Evolutionary conservation across 35 echinoderm and acorn worm genomes (phyloP).

Genomic region (Hemicentrotus pulcherrimus): DNA sequence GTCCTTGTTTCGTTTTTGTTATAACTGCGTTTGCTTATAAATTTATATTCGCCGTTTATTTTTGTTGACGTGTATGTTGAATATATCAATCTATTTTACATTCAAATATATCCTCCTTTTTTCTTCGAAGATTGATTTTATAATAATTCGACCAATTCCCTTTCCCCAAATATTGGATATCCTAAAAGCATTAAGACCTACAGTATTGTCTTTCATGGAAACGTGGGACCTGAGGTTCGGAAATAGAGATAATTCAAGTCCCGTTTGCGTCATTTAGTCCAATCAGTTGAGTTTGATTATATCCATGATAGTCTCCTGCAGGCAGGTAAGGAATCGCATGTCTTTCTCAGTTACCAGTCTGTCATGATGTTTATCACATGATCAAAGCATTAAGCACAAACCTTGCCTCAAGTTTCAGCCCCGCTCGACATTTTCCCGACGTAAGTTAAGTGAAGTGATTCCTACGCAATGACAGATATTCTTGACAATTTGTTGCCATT

Average conservation of each 20-base stretch:
- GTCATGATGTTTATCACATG: slow-evolving; percentile 4
- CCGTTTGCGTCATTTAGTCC: neutral
- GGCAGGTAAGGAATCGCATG: neutral
- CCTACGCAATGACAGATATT: neutral
- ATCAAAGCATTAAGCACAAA: slow-evolving; percentile 12
- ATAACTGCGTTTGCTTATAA: too few relatives aligned
- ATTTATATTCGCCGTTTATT: too few relatives aligned
- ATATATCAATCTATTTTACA: too few relatives aligned
- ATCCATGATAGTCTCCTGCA: neutral
- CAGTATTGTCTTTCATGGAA: neutral
- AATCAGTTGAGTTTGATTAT: neutral
- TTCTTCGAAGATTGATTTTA: neutral
- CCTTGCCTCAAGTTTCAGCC: neutral
- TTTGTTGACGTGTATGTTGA: too few relatives aligned
- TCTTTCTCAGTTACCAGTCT: neutral
- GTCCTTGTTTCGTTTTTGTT: too few relatives aligned
- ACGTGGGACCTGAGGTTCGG: neutral
- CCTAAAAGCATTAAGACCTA: too few relatives aligned
- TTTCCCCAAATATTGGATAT: neutral
- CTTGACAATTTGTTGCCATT: neutral
- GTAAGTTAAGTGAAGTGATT: neutral
- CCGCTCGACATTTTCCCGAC: neutral
- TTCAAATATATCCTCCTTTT: too few relatives aligned
- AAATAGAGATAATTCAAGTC: neutral
- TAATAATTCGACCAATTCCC: neutral